Conservation (phyloP, 35 echinoderm and acorn worm genomes). For the Anneissia japonica region DNA sequence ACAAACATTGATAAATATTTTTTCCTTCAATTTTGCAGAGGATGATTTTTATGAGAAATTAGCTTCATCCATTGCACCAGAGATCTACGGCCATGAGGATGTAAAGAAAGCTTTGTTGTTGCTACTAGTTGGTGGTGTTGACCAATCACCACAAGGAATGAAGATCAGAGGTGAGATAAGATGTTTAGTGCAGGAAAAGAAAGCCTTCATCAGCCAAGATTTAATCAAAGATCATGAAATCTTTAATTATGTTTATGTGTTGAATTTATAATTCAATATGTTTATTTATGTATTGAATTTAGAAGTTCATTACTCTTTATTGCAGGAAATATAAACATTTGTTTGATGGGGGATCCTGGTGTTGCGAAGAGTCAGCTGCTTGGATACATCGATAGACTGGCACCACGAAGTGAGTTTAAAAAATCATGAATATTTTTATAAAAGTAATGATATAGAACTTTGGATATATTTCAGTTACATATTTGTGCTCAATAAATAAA, state of each 20-base stretch:
- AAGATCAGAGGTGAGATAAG: conserved; percentile 89
- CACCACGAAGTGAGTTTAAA: conserved; percentile 81
- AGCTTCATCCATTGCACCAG: conserved; percentile 90
- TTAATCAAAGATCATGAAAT: background rate
- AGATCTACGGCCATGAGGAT: conserved; percentile 96
- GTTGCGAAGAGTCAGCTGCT: conserved; percentile 95
- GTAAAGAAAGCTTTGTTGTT: conserved; percentile 93
- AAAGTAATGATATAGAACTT: no score
- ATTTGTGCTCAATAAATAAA: no score
- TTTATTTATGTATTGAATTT: no score
- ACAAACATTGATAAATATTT: no score
- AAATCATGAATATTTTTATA: background rate
- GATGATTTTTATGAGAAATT: conserved; percentile 99
- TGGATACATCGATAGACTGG: conserved; percentile 80
- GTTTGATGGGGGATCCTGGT: conserved; percentile 99
- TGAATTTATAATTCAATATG: background rate
- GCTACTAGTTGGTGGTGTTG: conserved; percentile 88
- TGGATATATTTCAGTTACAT: background rate
- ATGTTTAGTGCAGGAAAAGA: no score
- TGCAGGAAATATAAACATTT: conserved; percentile 95
- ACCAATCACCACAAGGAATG: conserved; percentile 94
- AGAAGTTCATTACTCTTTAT: conserved; percentile 6
- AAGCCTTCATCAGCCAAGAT: no score
- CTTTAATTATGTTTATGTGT: background rate
- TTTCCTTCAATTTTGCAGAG: conserved; percentile 52